These are phyloP conservation scores for Rhipidura dahli DNA, from an alignment of 2,113 vertebrate species.

Conservation along the genomic window DNA sequence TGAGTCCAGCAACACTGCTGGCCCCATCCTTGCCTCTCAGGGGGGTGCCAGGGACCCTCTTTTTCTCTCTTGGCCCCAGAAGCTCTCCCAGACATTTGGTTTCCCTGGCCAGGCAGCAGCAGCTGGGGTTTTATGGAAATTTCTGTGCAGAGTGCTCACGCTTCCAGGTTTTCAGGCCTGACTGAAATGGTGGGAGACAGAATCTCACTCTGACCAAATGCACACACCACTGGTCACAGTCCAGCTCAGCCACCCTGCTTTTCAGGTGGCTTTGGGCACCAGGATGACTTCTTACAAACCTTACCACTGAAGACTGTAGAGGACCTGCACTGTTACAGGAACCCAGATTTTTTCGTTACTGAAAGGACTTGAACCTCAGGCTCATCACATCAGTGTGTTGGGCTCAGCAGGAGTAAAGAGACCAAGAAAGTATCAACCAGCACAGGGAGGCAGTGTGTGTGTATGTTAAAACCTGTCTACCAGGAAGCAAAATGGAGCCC, in stretches of 20 bases:
- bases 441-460: not conserved
- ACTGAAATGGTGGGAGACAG: not conserved
- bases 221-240: not conserved
- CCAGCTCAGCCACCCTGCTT: not conserved
- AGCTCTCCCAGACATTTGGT: not conserved
- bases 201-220: not conserved
- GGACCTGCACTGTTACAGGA: not conserved
- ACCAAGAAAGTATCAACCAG: not conserved
- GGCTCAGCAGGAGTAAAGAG: not conserved
- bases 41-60: not conserved
- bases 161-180: not conserved
- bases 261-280: not conserved
- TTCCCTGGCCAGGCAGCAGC: not conserved
- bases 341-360: not conserved
- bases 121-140: not conserved
- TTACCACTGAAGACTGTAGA: not conserved
- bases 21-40: not conserved
- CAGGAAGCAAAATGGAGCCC: not conserved
- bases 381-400: not conserved
- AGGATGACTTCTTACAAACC: not conserved
- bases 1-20: not conserved
- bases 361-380: not conserved
- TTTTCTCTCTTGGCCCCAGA: not conserved
- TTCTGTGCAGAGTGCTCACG: not conserved
- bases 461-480: not conserved